Evolutionary conservation across 2,888 invertebrate genomes (phyloP).

Genomic region (Netelia virgata): DNA sequence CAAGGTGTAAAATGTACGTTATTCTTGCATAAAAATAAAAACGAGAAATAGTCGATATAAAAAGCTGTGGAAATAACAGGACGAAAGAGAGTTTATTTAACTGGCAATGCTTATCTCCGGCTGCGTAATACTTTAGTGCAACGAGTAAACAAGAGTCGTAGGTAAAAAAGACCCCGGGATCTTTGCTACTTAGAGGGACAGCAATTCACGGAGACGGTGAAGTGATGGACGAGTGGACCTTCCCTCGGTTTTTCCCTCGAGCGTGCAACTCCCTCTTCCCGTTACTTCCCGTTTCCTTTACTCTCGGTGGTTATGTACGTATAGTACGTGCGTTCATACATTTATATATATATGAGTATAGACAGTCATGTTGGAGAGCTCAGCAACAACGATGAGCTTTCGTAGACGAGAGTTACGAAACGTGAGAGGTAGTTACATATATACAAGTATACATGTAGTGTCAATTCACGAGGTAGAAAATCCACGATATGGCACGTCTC

Average conservation of each 20-base stretch:
- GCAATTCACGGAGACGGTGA: constrained; percentile 57
- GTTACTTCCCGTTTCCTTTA: constrained; percentile 11
- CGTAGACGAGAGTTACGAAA: constrained; percentile 36
- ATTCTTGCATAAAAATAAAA: too few species aligned
- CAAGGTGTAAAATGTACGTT: background rate
- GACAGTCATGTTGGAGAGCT: constrained; percentile 1
- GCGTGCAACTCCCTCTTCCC: constrained; percentile 7
- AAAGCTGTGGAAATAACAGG: constrained; percentile 1
- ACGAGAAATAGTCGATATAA: background rate
- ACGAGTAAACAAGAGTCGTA: constrained; percentile 11
- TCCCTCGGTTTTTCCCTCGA: constrained; percentile 53
- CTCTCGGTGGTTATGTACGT: constrained; percentile 6
- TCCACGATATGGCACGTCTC: constrained; percentile 65
- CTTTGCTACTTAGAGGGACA: constrained; percentile 56
- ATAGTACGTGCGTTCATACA: background rate
- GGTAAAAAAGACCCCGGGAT: constrained; percentile 33
- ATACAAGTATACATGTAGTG: constrained; percentile 32
- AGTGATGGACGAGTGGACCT: constrained; percentile 64
- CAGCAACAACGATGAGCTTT: constrained; percentile 46
- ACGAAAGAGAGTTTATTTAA: background rate
- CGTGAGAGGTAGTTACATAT: constrained; percentile 24
- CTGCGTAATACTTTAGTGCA: constrained; percentile 9
- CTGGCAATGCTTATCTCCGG: constrained; percentile 15
- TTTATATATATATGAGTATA: background rate
- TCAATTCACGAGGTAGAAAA: constrained; percentile 49